phyloP scores from a whole-genome alignment of 2,797 vertebrate species.

The Poecilia velifera region DNA sequence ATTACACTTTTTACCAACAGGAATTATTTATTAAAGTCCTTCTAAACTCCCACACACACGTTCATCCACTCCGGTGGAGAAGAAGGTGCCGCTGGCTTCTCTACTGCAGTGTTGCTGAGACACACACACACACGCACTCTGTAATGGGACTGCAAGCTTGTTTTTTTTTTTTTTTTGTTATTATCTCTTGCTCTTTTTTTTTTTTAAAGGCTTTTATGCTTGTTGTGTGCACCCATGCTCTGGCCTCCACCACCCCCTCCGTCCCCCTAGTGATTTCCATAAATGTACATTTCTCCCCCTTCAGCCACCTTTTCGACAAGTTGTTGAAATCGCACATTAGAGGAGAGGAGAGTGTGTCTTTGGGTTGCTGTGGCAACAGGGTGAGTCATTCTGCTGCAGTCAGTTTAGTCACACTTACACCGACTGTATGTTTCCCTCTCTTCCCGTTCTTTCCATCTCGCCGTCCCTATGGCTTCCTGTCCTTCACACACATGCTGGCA shows the following conservation, averaged over 20 bases:
- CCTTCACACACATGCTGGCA: conserved; percentile 13
- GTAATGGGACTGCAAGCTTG: conserved; percentile 21
- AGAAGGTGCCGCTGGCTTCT: conserved; percentile 47
- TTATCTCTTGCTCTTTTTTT: conserved; percentile 11
- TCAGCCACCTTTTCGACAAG: conserved; percentile 38
- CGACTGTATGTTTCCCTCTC: conserved; percentile 67
- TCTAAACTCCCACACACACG: conserved; percentile 63
- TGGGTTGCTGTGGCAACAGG: conserved; percentile 81
- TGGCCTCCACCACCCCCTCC: conserved; percentile 27
- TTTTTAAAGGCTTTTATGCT: conserved; percentile 14
- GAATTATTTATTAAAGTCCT: conserved; percentile 58
- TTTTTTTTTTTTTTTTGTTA: conserved; percentile 12
- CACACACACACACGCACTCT: neutral
- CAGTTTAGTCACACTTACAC: conserved; percentile 80
- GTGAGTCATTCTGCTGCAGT: conserved; percentile 87
- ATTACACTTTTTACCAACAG: conserved; percentile 35
- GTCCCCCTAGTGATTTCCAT: conserved; percentile 40
- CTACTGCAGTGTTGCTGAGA: conserved; percentile 57
- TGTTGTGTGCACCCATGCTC: neutral
- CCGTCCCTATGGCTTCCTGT: conserved; percentile 31
- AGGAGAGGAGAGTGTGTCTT: conserved; percentile 74
- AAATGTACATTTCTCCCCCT: conserved; percentile 47
- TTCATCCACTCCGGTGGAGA: conserved; percentile 46
- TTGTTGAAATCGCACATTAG: conserved; percentile 75
- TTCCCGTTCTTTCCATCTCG: conserved; percentile 36